Conservation (phyloP, 2,797 vertebrate genomes). For the Adelosebastes latens region DNA sequence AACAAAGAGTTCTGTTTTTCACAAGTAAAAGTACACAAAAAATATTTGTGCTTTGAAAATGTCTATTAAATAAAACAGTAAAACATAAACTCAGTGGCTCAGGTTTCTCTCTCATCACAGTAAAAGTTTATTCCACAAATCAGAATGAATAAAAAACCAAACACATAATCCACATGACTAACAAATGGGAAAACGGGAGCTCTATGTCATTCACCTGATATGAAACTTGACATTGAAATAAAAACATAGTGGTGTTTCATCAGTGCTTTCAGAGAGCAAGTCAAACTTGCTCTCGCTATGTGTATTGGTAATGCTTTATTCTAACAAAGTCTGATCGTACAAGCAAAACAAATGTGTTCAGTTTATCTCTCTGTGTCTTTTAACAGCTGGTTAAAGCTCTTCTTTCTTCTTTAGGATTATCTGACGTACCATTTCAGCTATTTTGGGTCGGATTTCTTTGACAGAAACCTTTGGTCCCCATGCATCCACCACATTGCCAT, state of each 20-base stretch:
- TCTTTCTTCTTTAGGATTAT: slow-evolving; percentile 93
- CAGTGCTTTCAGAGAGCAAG: slow-evolving; percentile 32
- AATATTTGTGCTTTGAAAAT: not conserved
- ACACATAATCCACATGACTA: not conserved
- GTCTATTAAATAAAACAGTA: not conserved
- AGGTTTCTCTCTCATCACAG: slow-evolving; percentile 1
- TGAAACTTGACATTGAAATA: not conserved
- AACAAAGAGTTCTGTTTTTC: not conserved
- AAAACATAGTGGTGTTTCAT: slow-evolving; percentile 21
- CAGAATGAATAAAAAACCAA: not conserved
- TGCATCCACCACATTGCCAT: slow-evolving; percentile 89
- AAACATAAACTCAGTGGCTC: not conserved
- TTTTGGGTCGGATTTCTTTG: slow-evolving; percentile 88
- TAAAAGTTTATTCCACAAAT: slow-evolving; percentile 43
- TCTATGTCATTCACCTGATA: not conserved
- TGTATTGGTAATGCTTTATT: not conserved
- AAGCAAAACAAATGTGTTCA: not conserved
- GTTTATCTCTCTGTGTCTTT: not conserved
- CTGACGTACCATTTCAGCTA: slow-evolving; percentile 90
- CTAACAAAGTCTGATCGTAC: not conserved
- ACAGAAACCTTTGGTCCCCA: slow-evolving; percentile 92
- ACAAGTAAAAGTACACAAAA: not conserved
- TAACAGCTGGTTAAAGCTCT: slow-evolving; percentile 84
- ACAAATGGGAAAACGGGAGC: not conserved
- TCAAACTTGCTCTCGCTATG: not conserved